phyloP scores from a whole-genome alignment of 2,888 invertebrate species.

The Cynaeus angustus region DNA sequence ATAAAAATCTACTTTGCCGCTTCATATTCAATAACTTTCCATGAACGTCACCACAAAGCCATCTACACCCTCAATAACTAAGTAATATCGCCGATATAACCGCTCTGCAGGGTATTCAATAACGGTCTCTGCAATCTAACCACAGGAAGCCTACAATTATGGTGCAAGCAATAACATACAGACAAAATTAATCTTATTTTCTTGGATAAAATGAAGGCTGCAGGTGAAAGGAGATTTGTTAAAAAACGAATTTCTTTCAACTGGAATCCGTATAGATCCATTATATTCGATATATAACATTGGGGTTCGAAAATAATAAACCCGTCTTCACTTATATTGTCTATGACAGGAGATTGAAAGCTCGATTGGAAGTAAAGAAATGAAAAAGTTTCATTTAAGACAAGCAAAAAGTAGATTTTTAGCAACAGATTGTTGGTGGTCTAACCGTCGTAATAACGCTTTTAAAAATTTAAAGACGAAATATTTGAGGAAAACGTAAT shows the following conservation, averaged over 20 bases:
- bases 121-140: constrained; percentile 13
- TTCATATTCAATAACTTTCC: not conserved
- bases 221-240: constrained; percentile 10
- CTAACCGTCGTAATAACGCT: no score
- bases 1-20: not conserved
- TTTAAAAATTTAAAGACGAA: not conserved
- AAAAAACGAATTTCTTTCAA: constrained; percentile 14
- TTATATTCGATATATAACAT: constrained; percentile 24
- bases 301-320: constrained; percentile 36
- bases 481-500: not conserved
- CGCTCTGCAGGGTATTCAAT: constrained; percentile 12
- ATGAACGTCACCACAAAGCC: not conserved
- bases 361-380: not conserved
- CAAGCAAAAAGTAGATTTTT: no score
- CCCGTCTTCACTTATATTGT: constrained; percentile 20
- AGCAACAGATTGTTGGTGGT: no score
- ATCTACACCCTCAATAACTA: constrained; percentile 1
- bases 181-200: constrained; percentile 16
- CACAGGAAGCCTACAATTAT: constrained; percentile 8
- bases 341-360: constrained; percentile 26
- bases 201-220: constrained; percentile 10
- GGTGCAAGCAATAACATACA: constrained; percentile 13
- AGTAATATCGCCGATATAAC: not conserved
- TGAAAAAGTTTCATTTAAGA: not conserved
- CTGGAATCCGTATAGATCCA: constrained; percentile 35